Base-by-base conservation (phyloP, 2,113 vertebrate species). In the Podilymbus podiceps region DNA sequence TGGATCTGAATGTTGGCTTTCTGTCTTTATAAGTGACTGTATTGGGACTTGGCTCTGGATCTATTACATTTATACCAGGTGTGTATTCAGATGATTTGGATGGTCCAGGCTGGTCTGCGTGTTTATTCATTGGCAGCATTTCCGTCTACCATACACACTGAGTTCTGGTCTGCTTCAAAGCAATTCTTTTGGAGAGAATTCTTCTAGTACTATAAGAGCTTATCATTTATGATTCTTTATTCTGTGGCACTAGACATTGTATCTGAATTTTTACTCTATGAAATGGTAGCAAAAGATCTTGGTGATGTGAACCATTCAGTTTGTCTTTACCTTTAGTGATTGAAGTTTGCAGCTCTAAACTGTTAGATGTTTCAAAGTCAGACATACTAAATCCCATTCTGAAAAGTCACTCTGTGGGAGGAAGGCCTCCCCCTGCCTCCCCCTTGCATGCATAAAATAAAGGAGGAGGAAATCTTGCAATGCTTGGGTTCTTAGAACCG, bases 141-240 rank as follows among this genome's bases (percentile, higher is more conserved):
- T 90, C 79, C 1, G 0, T 92, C 66, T 72, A 53, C 84, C 22
- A 5, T 83, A 33, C 27, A 31, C 20, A 28, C 20, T 7, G 35
- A 95, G 53, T 89, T 94, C 68, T 90, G 66, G 25, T 59, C 73
- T 92, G 80, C 86, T 71, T 90, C 73, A 72, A n/a, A 95, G 38
- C 47, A 47, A 0, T 89, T 72, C 18, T 66, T 91, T 50, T 17
- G n/a, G 77, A 92, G 58, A 50, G 25, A 85, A 38, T 79, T 78
- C 44, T 82, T 89, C 28, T 17, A 69, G 30, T 25, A 4, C 38
- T 81, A 8, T 25, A 62, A 85, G 86, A 78, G 60, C 33, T 78
- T 88, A 82, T 85, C 11, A 38, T 56, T 92, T 84, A 47, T 66
- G 71, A 55, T 78, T 93, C 64, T 86, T 87, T 77, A 24, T 63